Evolutionary conservation across 2,797 vertebrate species (phyloP).

Genomic region (Triplophysa yarkandensis): DNA sequence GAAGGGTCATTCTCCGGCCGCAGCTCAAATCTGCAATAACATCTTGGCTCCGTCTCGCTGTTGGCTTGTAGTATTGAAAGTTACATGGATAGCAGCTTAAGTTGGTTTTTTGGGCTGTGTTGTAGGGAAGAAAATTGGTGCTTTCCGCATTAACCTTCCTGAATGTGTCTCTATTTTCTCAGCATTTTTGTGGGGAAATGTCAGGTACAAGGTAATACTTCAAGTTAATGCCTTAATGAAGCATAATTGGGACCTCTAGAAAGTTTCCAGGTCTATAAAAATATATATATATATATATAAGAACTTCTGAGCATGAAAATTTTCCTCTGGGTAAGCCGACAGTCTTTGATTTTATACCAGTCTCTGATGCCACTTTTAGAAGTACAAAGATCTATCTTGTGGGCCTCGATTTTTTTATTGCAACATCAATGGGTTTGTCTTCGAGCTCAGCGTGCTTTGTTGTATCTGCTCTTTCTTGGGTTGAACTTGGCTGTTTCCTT

Average conservation of each 20-base stretch:
- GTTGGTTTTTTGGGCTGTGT: background rate
- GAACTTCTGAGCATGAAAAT: background rate
- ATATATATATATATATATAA: background rate
- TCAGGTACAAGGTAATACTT: background rate
- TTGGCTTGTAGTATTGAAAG: constrained; percentile 9
- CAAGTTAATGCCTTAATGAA: background rate
- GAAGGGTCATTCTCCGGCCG: background rate
- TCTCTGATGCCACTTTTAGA: constrained; percentile 41
- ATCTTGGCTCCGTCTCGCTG: background rate
- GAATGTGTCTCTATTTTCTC: background rate
- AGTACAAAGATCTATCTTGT: constrained; percentile 24
- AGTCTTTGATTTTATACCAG: constrained; percentile 18
- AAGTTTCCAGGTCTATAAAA: background rate
- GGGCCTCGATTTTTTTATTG: constrained; percentile 53
- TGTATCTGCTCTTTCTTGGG: constrained; percentile 61
- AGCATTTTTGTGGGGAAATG: background rate
- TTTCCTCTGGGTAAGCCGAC: constrained; percentile 10
- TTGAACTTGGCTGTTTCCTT: constrained; percentile 41
- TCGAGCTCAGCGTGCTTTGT: constrained; percentile 53
- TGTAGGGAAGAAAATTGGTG: background rate
- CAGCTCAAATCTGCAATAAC: constrained; percentile 8
- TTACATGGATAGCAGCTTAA: background rate
- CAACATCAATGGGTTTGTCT: constrained; percentile 58
- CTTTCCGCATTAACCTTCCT: too few species aligned
- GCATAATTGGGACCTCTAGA: background rate